phyloP scores from a whole-genome alignment of 1,140 invertebrate genomes.

The Glossosoma conforme region DNA sequence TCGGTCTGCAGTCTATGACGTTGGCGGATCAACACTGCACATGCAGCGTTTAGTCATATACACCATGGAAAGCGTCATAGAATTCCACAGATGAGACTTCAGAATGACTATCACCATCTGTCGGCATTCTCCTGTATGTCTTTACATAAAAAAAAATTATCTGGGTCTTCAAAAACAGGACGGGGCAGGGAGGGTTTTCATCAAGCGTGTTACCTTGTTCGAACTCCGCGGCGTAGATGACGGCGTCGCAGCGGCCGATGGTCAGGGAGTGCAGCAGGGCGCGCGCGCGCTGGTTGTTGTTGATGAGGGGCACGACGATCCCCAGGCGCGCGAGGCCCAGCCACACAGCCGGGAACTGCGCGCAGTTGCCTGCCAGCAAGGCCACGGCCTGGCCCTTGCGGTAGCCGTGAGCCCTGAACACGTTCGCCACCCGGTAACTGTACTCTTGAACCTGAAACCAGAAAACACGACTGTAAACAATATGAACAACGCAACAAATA shows the following conservation, averaged over 20 bases:
- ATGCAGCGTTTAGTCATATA: too few relatives aligned
- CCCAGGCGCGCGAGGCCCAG: constrained; percentile 85
- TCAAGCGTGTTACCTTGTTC: constrained; percentile 61
- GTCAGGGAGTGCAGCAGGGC: constrained; percentile 84
- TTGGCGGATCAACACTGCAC: too few relatives aligned
- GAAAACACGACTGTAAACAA: too few relatives aligned
- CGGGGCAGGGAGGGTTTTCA: too few relatives aligned
- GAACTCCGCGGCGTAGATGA: constrained; percentile 76
- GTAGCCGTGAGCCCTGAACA: constrained; percentile 72
- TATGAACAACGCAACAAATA: too few relatives aligned
- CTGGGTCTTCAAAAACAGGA: too few relatives aligned
- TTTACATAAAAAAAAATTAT: too few relatives aligned
- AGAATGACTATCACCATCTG: too few relatives aligned
- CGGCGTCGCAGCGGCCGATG: constrained; percentile 70
- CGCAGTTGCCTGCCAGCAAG: constrained; percentile 82
- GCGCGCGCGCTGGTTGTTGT: constrained; percentile 79
- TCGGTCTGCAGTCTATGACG: too few relatives aligned
- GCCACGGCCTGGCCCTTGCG: constrained; percentile 81
- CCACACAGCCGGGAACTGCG: constrained; percentile 85
- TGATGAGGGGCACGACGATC: constrained; percentile 83
- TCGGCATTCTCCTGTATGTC: too few relatives aligned
- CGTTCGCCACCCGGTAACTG: constrained; percentile 79
- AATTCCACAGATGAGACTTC: too few relatives aligned
- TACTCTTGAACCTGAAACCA: constrained; percentile 71
- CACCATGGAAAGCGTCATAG: too few relatives aligned